Evolutionary conservation across 1,140 invertebrate genomes (phyloP).

Genomic region (Apis cerana): DNA sequence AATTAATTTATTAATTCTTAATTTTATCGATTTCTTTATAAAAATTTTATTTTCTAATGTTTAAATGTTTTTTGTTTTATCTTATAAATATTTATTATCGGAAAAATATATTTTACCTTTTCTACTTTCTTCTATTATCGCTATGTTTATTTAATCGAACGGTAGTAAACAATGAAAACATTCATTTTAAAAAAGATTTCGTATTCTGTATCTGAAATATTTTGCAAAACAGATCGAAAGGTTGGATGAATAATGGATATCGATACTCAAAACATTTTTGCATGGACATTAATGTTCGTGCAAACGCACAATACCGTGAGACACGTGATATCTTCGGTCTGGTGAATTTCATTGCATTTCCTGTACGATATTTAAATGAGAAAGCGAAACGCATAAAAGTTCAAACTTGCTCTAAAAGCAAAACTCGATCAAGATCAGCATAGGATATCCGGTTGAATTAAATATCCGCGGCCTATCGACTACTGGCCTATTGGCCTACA

Average conservation of each 20-base stretch:
- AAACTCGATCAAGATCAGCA: neutral
- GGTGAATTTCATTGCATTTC: slow-evolving; percentile 52
- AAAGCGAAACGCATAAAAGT: slow-evolving; percentile 20
- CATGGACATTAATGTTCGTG: slow-evolving; percentile 8
- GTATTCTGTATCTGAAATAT: neutral
- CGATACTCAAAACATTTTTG: neutral
- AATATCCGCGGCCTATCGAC: too few species aligned
- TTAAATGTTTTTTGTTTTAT: too few species aligned
- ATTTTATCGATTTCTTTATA: too few species aligned
- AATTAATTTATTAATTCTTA: too few species aligned
- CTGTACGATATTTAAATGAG: slow-evolving; percentile 57
- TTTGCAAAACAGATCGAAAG: neutral
- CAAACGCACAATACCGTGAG: slow-evolving; percentile 36
- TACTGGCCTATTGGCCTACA: too few species aligned
- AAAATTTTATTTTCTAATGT: too few species aligned
- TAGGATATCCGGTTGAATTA: neutral
- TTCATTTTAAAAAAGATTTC: neutral
- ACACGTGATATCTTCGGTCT: slow-evolving; percentile 59
- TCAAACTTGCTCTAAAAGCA: slow-evolving; percentile 9
- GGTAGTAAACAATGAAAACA: neutral
- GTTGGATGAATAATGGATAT: neutral
- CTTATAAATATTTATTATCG: too few species aligned
- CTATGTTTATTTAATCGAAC: neutral
- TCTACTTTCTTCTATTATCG: neutral
- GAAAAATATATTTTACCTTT: too few species aligned